Percentiles rank a stretch among this genome's conserved stretches.
Conservation (phyloP, 2,113 vertebrate genomes). For the Vimba vimba region DNA sequence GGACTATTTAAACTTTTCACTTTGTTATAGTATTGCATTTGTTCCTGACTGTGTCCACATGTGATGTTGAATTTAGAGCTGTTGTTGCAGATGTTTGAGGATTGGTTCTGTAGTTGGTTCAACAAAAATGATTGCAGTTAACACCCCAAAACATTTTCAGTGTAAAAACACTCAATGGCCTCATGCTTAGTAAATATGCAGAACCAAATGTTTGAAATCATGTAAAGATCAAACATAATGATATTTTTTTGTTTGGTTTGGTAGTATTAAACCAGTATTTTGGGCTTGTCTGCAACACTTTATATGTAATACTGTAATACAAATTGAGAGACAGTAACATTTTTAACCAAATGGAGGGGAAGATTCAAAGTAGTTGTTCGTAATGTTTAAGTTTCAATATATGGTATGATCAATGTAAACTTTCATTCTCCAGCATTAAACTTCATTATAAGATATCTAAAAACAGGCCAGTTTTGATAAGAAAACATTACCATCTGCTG, state of each 20-base stretch:
- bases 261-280: not conserved
- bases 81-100: conserved; percentile 16
- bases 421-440: not conserved
- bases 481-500: not conserved
- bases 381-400: conserved; percentile 7
- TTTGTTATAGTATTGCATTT: conserved; percentile 13
- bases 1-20: not conserved
- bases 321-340: not conserved
- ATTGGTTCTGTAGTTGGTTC: not conserved
- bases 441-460: not conserved
- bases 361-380: not conserved
- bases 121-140: not conserved
- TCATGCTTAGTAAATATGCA: not conserved
- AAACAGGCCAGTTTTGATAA: not conserved
- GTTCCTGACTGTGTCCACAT: not conserved
- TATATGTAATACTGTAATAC: not conserved
- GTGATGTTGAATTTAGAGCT: conserved; percentile 14
- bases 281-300: not conserved
- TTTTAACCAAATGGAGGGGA: not conserved
- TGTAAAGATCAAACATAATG: not conserved
- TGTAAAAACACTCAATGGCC: not conserved
- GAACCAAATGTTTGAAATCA: not conserved
- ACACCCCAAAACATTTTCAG: not conserved
- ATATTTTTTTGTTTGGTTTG: no score
- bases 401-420: not conserved